Evolutionary conservation across 64 coral and sea anemone species (phyloP).

Genomic region (Pocillopora verrucosa): DNA sequence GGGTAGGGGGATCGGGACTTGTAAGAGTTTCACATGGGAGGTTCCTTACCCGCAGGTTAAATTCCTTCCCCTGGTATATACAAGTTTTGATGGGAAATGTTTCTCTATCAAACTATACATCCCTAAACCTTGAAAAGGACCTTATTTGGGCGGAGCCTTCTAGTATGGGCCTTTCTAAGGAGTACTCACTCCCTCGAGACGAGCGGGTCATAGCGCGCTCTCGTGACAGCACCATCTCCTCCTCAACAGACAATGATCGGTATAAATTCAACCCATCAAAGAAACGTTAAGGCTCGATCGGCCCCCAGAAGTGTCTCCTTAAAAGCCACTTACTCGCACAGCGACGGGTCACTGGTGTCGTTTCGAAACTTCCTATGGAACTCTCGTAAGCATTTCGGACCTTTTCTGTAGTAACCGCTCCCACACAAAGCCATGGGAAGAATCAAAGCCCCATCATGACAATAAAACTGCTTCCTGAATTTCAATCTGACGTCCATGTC

Average conservation of each 20-base stretch:
- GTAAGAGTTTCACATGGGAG: no score
- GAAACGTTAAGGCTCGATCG: background rate
- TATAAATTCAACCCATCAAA: background rate
- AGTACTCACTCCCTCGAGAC: no score
- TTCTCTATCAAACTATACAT: no score
- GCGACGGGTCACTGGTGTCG: background rate
- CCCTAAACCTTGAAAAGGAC: no score
- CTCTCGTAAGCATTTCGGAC: slow-evolving; percentile 4
- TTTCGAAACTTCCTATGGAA: slow-evolving; percentile 17
- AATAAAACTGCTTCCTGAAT: slow-evolving; percentile 24
- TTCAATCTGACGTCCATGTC: slow-evolving; percentile 26
- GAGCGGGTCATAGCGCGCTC: no score
- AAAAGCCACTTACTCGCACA: slow-evolving; percentile 20
- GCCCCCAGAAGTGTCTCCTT: background rate
- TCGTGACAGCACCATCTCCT: background rate
- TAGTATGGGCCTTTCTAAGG: no score
- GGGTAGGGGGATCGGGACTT: no score
- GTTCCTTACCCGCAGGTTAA: no score
- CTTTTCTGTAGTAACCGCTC: background rate
- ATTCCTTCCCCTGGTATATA: no score
- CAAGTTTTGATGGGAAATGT: no score
- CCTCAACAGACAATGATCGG: background rate
- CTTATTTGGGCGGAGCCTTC: no score
- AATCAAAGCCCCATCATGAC: slow-evolving; percentile 21
- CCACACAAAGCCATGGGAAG: background rate